Evolutionary conservation across 2,888 invertebrate genomes (phyloP).

Genomic region (Dendrolimus houi): DNA sequence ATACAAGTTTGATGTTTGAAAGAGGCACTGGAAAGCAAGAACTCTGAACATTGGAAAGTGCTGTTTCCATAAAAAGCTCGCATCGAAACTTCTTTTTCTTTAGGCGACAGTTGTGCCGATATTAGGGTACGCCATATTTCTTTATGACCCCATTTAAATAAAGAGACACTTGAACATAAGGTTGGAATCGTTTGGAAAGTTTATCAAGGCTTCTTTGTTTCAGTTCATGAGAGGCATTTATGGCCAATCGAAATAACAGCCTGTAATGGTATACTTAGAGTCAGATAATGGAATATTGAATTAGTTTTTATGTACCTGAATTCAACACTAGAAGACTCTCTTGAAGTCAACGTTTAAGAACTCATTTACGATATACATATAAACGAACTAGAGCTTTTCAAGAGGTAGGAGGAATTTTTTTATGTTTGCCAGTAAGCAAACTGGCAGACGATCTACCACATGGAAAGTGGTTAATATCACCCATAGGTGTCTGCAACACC

Average conservation of each 20-base stretch:
- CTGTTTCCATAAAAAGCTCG: constrained; percentile 52
- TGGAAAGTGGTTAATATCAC: no score
- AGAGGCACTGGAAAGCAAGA: constrained; percentile 18
- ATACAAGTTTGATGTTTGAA: constrained; percentile 13
- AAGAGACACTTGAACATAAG: constrained; percentile 46
- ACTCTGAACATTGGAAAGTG: constrained; percentile 51
- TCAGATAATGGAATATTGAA: no score
- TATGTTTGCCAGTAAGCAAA: no score
- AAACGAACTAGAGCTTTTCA: no score
- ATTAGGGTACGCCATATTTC: constrained; percentile 51
- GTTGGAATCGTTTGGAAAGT: constrained; percentile 27
- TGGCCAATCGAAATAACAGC: background rate
- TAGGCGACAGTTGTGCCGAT: constrained; percentile 59
- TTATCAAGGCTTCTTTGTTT: constrained; percentile 18
- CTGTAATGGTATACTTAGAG: no score
- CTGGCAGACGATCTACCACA: no score
- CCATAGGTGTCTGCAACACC: no score
- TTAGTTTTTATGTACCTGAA: no score
- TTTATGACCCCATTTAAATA: constrained; percentile 66
- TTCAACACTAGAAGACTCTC: no score
- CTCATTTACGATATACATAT: no score
- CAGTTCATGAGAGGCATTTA: background rate
- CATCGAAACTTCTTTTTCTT: constrained; percentile 56
- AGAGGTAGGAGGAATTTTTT: no score
- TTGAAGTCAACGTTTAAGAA: no score